These are phyloP conservation scores for Staurois parvus DNA, from an alignment of 2,797 vertebrate species.

Conservation along the genomic window DNA sequence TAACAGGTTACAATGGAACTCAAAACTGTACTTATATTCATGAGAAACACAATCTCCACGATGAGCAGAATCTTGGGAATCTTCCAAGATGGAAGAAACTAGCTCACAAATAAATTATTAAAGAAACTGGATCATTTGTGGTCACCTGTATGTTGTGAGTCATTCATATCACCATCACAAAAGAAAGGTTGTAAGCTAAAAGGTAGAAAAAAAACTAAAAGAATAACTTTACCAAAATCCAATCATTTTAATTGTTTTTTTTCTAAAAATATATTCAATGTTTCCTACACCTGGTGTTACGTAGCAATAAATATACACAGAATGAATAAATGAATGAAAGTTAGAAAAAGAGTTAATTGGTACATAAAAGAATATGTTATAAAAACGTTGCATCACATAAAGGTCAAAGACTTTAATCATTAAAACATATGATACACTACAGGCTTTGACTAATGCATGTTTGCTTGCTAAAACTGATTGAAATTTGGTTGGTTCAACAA, in stretches of 20 bases:
- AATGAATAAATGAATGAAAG: too few relatives aligned
- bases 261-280: background rate
- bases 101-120: constrained; percentile 42
- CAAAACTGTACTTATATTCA: constrained; percentile 42
- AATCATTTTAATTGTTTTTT: background rate
- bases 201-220: background rate
- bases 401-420: too few relatives aligned
- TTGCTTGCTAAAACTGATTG: too few relatives aligned
- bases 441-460: too few relatives aligned
- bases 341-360: too few relatives aligned
- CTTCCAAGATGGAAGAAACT: constrained; percentile 21
- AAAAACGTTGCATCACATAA: too few relatives aligned
- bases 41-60: constrained; percentile 23
- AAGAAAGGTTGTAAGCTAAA: background rate
- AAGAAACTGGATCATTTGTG: constrained; percentile 38
- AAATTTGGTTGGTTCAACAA: too few relatives aligned
- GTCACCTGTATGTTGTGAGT: constrained; percentile 19
- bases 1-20: constrained; percentile 14
- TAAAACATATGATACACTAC: too few relatives aligned
- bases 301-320: background rate
- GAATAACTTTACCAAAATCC: background rate
- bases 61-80: constrained; percentile 38
- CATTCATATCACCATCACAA: background rate
- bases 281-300: background rate
- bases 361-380: too few relatives aligned